Evolutionary conservation across 2,888 invertebrate species (phyloP).

Genomic region (Smittia sp.): DNA sequence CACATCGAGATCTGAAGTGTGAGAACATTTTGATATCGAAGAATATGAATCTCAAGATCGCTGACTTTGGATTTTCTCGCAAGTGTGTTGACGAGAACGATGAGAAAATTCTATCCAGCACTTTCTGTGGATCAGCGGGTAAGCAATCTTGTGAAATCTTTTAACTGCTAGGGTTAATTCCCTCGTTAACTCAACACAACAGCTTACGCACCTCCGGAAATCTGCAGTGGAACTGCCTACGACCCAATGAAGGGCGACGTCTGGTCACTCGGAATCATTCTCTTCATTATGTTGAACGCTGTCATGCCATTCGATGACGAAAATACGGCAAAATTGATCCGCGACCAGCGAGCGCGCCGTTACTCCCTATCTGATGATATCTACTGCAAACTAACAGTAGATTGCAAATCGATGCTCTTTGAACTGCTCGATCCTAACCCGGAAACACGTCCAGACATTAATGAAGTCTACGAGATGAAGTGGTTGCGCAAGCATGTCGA

Average conservation of each 20-base stretch:
- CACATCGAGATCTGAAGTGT: conserved; percentile 90
- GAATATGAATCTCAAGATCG: conserved; percentile 83
- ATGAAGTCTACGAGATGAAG: background rate
- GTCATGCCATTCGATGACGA: conserved; percentile 93
- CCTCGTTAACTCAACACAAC: conserved; percentile 48
- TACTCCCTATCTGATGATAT: background rate
- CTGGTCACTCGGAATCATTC: conserved; percentile 88
- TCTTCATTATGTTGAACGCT: conserved; percentile 91
- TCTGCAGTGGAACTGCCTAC: conserved; percentile 84
- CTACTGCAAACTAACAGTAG: background rate
- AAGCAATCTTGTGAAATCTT: background rate
- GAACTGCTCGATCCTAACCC: background rate
- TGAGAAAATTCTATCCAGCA: conserved; percentile 75
- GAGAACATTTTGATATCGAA: conserved; percentile 85
- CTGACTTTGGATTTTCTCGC: conserved; percentile 92
- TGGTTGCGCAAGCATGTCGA: background rate
- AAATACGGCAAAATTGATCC: conserved; percentile 75
- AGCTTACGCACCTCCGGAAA: conserved; percentile 92
- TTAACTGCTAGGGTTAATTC: background rate
- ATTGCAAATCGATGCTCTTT: background rate
- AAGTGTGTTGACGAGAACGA: conserved; percentile 72
- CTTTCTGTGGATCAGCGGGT: conserved; percentile 85
- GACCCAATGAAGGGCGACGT: conserved; percentile 87
- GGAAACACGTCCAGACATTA: background rate
- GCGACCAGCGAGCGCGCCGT: conserved; percentile 64